Base-by-base conservation (phyloP, 2,888 invertebrate species). In the Campaea margaritaria region DNA sequence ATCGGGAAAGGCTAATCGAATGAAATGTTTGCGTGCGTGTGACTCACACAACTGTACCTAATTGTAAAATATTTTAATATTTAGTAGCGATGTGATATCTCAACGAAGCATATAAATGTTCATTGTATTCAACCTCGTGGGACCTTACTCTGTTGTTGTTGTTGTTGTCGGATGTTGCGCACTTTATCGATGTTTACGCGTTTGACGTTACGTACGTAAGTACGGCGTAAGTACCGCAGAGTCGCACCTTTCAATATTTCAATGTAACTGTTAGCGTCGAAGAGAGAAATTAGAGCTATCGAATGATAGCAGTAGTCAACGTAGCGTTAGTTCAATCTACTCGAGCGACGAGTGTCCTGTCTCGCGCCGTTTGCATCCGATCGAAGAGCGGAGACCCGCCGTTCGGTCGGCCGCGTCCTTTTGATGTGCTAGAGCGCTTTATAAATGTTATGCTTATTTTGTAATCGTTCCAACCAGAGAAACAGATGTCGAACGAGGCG, bases 71-170 rank as follows among this genome's bases (percentile, higher is more conserved):
- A 43, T 54, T 38, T 12, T 41, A 52, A 51, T 58, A 41, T 50
- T 51, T 31, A 47, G 41, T 42, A 27, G 49, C 58, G 9, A 54
- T 59, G 64, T 62, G 67, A 42, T 67, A 71, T 55, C 47, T 45
- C 73, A 75, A 70, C 75, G 73, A 75, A 72, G 58, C 66, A 60
- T 56, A 28, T 57, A 49, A 27, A 47, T 8, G 44, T 45, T 38
- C 13, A 12, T 41, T 43, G 53, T 58, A 31, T 38, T 28, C 50
- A 39, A 43, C 28, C 36, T 15, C n/a, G 48, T n/a, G 59, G 58
- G 62, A 62, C 64, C 59, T 52, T 16, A 41, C 38, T 41, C 39
- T 31, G 7, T 44, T 62, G 43, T 56, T 46, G 46, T 38, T 31
- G 7, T 44, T 62, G 43, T 56, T 46, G 46, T 38, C 16, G 13